Percentiles rank a stretch among this genome's conserved stretches.
Conservation (phyloP, 2,888 invertebrate genomes). For the Catocala fraxini region DNA sequence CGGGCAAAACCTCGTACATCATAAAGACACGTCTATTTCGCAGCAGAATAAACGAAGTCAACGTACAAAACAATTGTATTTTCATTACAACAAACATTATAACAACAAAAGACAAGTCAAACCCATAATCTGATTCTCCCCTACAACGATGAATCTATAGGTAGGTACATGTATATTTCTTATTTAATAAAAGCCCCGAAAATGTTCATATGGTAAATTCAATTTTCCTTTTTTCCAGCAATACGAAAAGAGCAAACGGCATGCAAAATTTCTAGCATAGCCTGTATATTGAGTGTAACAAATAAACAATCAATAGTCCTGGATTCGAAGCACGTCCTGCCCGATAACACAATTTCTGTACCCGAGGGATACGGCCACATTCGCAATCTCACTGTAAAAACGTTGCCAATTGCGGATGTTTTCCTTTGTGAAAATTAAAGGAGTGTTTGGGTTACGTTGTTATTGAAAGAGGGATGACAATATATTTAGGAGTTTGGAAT, state of each 20-base stretch:
- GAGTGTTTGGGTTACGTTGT: not conserved
- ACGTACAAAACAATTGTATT: too few species aligned
- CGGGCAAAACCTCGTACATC: too few species aligned
- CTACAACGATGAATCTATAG: too few species aligned
- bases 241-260: constrained; percentile 19
- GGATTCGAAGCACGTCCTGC: constrained; percentile 45
- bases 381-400: constrained; percentile 16
- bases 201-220: constrained; percentile 5
- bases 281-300: constrained; percentile 26
- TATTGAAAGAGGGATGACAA: not conserved
- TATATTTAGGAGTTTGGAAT: too few species aligned
- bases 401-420: constrained; percentile 10
- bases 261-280: constrained; percentile 30
- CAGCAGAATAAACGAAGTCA: too few species aligned
- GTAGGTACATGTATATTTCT: not conserved
- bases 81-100: too few species aligned
- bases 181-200: not conserved
- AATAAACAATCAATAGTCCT: constrained; percentile 41
- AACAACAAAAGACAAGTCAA: too few species aligned
- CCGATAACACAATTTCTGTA: constrained; percentile 48
- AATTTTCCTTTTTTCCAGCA: constrained; percentile 3
- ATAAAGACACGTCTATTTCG: too few species aligned
- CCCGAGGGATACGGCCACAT: constrained; percentile 13
- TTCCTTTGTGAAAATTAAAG: constrained; percentile 8
- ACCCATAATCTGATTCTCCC: too few species aligned